phyloP scores from a whole-genome alignment of 2,113 vertebrate species.

The Corythoichthys intestinalis region DNA sequence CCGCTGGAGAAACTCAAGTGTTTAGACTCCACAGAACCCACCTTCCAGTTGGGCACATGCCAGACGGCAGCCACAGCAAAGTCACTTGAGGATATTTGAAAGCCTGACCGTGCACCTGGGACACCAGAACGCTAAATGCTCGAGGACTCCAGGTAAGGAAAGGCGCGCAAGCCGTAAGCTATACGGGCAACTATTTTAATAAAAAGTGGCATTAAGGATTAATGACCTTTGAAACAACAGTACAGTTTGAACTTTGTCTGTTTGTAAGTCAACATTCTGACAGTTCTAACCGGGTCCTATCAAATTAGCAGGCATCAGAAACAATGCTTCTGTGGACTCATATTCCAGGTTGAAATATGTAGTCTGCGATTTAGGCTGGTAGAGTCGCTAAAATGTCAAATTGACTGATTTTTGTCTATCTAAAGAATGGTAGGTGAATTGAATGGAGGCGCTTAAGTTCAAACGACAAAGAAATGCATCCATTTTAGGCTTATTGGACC shows the following conservation, averaged over 20 bases:
- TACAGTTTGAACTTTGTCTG: constrained; percentile 21
- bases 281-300: constrained; percentile 64
- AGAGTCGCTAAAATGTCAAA: neutral
- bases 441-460: neutral
- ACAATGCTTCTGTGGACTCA: neutral
- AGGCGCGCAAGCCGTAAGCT: constrained; percentile 36
- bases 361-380: no score
- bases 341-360: neutral
- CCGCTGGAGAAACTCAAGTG: constrained; percentile 80
- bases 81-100: constrained; percentile 65
- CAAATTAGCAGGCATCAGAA: constrained; percentile 42
- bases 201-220: constrained; percentile 9
- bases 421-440: neutral
- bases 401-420: neutral
- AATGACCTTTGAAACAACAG: constrained; percentile 20
- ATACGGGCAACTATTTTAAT: constrained; percentile 48
- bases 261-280: constrained; percentile 55
- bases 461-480: neutral
- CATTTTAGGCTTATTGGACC: neutral
- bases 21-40: constrained; percentile 85
- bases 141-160: constrained; percentile 35
- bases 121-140: constrained; percentile 84
- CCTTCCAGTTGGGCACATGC: constrained; percentile 70
- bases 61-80: constrained; percentile 30
- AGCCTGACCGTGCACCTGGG: constrained; percentile 78